These are phyloP conservation scores for Sebastes diaconus DNA, from an alignment of 2,797 vertebrate species.

Conservation along the genomic window DNA sequence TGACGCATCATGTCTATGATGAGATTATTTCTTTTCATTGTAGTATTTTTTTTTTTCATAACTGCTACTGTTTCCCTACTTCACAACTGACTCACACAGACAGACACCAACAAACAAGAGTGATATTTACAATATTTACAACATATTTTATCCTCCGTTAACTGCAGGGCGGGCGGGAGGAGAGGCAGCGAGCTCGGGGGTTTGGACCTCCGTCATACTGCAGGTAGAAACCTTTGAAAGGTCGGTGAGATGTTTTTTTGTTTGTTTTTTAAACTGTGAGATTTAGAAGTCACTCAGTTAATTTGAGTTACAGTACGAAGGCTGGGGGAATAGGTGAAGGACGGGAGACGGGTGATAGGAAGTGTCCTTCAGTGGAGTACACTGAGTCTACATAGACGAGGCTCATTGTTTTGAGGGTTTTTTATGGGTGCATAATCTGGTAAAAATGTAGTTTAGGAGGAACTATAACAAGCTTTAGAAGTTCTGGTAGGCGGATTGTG, in stretches of 20 bases:
- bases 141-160: not conserved
- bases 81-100: constrained; percentile 66
- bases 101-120: constrained; percentile 48
- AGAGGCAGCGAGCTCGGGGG: constrained; percentile 16
- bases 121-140: constrained; percentile 72
- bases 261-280: not conserved
- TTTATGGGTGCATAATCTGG: rapidly evolving
- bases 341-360: not conserved
- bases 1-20: constrained; percentile 11
- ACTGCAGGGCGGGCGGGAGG: constrained; percentile 17
- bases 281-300: constrained; percentile 10
- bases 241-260: not conserved
- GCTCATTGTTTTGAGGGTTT: constrained; percentile 13
- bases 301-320: constrained; percentile 42
- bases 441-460: not conserved
- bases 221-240: constrained; percentile 24
- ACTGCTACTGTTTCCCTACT: constrained; percentile 71
- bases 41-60: constrained; percentile 8
- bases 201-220: constrained; percentile 23
- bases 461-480: not conserved
- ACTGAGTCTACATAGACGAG: not conserved
- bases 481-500: not conserved
- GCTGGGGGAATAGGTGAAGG: not conserved
- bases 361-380: not conserved
- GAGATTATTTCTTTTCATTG: constrained; percentile 42